These are phyloP conservation scores for Rallus crepitans DNA, from an alignment of 2,797 vertebrate species.

Conservation along the genomic window DNA sequence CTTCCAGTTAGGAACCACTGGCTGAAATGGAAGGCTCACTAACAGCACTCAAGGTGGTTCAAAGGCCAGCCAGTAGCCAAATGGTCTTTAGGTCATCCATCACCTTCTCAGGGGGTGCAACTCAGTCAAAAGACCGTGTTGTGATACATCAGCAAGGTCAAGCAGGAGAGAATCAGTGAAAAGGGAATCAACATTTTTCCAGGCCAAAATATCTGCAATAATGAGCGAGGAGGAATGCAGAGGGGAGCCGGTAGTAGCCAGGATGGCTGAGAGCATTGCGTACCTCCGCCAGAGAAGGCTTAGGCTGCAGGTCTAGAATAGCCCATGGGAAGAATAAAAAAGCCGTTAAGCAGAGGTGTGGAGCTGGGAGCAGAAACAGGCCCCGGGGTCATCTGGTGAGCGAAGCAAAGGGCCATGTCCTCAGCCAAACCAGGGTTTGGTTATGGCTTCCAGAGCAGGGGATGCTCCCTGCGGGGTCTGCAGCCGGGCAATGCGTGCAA, in stretches of 20 bases:
- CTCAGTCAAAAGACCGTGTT: not conserved
- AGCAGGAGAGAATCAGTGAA: not conserved
- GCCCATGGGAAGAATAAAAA: constrained; percentile 53
- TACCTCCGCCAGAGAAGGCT: not conserved
- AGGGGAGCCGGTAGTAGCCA: constrained; percentile 42
- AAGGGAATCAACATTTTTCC: not conserved
- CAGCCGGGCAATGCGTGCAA: not conserved
- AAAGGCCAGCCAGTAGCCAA: not conserved
- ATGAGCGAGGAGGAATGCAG: not conserved
- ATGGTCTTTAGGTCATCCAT: not conserved
- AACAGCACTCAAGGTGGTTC: not conserved
- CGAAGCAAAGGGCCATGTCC: not conserved
- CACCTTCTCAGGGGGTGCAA: not conserved
- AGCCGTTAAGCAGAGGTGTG: constrained; percentile 45
- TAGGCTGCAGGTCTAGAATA: constrained; percentile 29
- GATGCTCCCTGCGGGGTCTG: not conserved
- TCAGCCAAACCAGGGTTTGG: not conserved
- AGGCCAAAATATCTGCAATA: constrained; percentile 32
- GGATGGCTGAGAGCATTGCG: not conserved
- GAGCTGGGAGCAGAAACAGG: constrained; percentile 27
- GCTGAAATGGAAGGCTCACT: not conserved
- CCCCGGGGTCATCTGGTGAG: not conserved
- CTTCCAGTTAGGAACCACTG: not conserved
- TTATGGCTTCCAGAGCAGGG: not conserved
- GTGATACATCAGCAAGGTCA: not conserved